phyloP scores from a whole-genome alignment of 2,797 vertebrate species.

The Eulemur coronatus region DNA sequence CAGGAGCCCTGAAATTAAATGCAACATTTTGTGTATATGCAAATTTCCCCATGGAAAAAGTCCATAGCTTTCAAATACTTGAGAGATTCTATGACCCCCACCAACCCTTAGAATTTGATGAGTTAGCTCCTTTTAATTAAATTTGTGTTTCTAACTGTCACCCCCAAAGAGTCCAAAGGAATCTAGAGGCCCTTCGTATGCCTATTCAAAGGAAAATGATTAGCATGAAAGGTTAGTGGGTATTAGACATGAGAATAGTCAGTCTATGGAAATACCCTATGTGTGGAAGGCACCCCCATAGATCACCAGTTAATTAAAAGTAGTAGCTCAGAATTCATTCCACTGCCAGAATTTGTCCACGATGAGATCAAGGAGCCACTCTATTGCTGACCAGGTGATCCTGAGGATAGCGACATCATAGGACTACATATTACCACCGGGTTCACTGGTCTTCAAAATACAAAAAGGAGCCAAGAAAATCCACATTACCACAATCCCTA shows the following conservation, averaged over 20 bases:
- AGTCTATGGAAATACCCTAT: neutral
- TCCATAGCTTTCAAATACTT: neutral
- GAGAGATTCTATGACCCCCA: neutral
- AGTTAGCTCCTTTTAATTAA: slow-evolving; percentile 25
- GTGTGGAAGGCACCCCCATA: neutral
- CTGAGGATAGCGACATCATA: neutral
- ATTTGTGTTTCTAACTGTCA: slow-evolving; percentile 8
- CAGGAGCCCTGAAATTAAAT: neutral
- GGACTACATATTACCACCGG: neutral
- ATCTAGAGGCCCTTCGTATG: neutral
- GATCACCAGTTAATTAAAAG: neutral
- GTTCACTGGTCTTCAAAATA: neutral
- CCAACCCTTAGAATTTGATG: neutral
- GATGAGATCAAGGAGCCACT: neutral
- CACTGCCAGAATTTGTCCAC: neutral
- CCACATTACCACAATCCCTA: neutral
- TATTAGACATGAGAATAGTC: neutral
- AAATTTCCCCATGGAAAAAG: neutral
- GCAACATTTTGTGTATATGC: neutral
- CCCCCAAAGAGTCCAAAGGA: neutral
- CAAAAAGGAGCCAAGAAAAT: neutral
- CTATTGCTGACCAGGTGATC: neutral
- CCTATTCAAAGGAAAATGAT: neutral
- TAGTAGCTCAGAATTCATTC: neutral
- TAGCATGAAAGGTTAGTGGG: neutral